phyloP scores from a whole-genome alignment of 2,888 invertebrate genomes.

The Stenodema calcarata region DNA sequence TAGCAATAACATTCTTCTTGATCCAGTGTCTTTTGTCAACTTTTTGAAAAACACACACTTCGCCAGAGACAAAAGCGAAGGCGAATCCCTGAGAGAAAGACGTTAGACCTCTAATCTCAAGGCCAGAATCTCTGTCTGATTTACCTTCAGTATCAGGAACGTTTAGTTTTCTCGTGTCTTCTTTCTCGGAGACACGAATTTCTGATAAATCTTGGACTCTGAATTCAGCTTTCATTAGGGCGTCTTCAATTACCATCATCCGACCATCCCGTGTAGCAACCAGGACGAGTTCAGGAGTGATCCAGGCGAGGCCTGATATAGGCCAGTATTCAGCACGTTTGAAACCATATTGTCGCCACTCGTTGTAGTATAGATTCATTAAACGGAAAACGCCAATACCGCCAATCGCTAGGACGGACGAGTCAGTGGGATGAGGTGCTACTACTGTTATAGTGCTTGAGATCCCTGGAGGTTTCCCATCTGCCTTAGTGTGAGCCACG shows the following conservation, averaged over 20 bases:
- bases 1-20: conserved; percentile 46
- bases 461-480: not conserved
- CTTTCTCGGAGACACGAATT: conserved; percentile 19
- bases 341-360: conserved; percentile 84
- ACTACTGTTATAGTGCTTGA: conserved; percentile 64
- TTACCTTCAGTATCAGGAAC: not conserved
- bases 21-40: conserved; percentile 64
- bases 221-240: conserved; percentile 67
- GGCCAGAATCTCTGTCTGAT: not conserved
- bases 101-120: conserved; percentile 16
- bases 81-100: conserved; percentile 26
- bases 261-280: conserved; percentile 80
- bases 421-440: conserved; percentile 78
- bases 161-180: not conserved
- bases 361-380: conserved; percentile 71
- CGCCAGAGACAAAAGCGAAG: conserved; percentile 1
- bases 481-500: conserved; percentile 75
- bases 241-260: conserved; percentile 82
- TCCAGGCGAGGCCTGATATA: conserved; percentile 80
- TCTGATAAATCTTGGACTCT: not conserved
- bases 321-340: conserved; percentile 79
- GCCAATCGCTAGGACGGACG: conserved; percentile 74
- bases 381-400: conserved; percentile 74
- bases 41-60: conserved; percentile 73
- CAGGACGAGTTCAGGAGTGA: conserved; percentile 77